These are phyloP conservation scores for Silurus lanzhouensis DNA, from an alignment of 2,797 vertebrate species.

Conservation along the genomic window DNA sequence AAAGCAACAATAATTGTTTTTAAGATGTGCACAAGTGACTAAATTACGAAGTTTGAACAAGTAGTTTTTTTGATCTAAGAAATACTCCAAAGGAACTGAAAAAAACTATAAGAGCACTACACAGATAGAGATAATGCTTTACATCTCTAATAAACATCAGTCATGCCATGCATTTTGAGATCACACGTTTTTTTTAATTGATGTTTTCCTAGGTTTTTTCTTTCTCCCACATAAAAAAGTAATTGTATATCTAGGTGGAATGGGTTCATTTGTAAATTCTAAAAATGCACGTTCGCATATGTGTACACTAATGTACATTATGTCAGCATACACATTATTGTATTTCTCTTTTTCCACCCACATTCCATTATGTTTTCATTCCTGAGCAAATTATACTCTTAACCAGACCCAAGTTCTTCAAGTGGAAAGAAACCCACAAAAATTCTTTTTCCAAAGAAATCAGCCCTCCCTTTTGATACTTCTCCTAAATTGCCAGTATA, in stretches of 20 bases:
- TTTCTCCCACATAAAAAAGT: background rate
- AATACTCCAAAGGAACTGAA: no score
- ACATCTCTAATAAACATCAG: background rate
- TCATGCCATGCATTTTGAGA: background rate
- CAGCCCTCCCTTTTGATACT: slow-evolving; percentile 64
- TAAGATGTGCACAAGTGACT: no score
- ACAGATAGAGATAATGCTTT: no score
- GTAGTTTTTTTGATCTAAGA: no score
- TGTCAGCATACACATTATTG: background rate
- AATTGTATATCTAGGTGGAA: background rate
- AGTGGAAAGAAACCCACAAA: slow-evolving; percentile 70
- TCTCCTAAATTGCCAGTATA: slow-evolving; percentile 72
- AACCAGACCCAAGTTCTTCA: slow-evolving; percentile 61
- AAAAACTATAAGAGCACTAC: background rate
- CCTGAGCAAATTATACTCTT: background rate
- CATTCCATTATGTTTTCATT: slow-evolving; percentile 1
- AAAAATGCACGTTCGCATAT: background rate
- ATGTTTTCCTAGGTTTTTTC: background rate
- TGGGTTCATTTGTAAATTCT: background rate
- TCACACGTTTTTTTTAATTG: background rate
- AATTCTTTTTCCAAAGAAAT: slow-evolving; percentile 66
- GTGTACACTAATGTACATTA: background rate
- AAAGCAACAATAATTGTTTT: no score
- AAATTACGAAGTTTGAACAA: no score
- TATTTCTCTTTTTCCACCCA: background rate